A percentile compares a stretch with the other conserved stretches of the same genome.
Evolutionary conservation across 2,113 vertebrate genomes (phyloP).

Genomic region (Dryoscopus gambensis): DNA sequence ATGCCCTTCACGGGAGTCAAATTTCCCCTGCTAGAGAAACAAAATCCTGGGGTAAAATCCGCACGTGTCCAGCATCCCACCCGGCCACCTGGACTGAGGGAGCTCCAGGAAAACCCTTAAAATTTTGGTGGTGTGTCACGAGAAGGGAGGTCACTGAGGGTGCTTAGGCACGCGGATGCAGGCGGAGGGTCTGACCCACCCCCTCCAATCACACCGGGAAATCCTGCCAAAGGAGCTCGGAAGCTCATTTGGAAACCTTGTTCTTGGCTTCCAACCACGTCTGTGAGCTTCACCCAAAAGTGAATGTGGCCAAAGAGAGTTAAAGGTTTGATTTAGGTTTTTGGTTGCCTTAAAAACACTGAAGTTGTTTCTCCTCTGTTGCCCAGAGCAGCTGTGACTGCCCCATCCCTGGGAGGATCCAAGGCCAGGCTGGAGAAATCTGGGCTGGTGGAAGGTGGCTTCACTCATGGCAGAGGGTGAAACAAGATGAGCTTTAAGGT

Average conservation of each 20-base stretch:
- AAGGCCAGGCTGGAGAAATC: not conserved
- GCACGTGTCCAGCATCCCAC: not conserved
- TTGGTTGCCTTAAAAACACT: not conserved
- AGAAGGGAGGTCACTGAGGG: not conserved
- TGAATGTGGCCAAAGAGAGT: fast-evolving
- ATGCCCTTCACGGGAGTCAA: not conserved
- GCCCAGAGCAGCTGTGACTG: not conserved
- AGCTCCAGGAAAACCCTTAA: not conserved
- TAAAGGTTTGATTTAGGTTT: not conserved
- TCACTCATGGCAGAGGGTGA: not conserved
- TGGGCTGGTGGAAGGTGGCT: not conserved
- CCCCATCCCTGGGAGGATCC: not conserved
- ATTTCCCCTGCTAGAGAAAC: not conserved
- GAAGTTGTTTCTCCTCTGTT: not conserved
- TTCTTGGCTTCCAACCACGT: not conserved
- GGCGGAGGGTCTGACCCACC: not conserved
- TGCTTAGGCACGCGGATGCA: not conserved
- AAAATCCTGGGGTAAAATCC: not conserved
- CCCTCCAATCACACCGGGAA: fast-evolving
- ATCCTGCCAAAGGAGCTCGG: not conserved
- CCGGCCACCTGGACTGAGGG: not conserved
- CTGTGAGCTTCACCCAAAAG: not conserved
- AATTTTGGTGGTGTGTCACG: not conserved
- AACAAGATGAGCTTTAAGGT: not conserved
- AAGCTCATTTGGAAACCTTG: not conserved